Conservation (phyloP, 2,888 invertebrate genomes). For the Tenthredo notha region DNA sequence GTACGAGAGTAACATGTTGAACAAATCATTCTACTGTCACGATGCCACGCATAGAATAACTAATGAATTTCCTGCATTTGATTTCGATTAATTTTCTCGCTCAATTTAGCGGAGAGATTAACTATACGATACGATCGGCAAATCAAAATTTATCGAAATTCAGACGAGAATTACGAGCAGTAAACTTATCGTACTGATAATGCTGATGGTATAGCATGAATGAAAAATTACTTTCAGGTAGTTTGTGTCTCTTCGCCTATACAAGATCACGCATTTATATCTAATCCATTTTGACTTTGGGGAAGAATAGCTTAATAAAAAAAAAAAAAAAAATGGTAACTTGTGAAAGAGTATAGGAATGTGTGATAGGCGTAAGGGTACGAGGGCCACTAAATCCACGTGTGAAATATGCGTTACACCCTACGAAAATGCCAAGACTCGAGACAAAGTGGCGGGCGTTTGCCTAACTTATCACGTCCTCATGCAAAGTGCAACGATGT, state of each 20-base stretch:
- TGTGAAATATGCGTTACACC: slow-evolving; percentile 55
- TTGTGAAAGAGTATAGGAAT: neutral
- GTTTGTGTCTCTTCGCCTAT: neutral
- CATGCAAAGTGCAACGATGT: slow-evolving; percentile 57
- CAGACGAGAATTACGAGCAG: neutral
- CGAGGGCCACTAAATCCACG: slow-evolving; percentile 36
- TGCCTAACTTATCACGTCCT: slow-evolving; percentile 56
- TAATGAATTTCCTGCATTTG: slow-evolving; percentile 17
- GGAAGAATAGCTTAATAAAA: neutral
- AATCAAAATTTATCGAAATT: neutral
- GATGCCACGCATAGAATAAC: slow-evolving; percentile 5
- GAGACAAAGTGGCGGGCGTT: slow-evolving; percentile 55
- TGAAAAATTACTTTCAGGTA: neutral
- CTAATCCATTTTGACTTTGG: neutral
- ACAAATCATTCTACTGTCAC: slow-evolving; percentile 24
- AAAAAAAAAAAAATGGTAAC: slow-evolving; percentile 16
- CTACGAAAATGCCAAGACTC: slow-evolving; percentile 52
- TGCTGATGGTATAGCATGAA: neutral
- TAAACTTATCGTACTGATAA: neutral
- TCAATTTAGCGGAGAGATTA: neutral
- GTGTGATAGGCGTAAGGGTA: slow-evolving; percentile 1
- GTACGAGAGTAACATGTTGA: slow-evolving; percentile 1
- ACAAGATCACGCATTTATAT: neutral
- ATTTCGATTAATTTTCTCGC: slow-evolving; percentile 18
- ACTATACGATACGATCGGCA: neutral